Evolutionary conservation across 2,113 vertebrate genomes (phyloP), one percentile per base, ranked within the genome.

Genomic region (Trogon melanurus): DNA sequence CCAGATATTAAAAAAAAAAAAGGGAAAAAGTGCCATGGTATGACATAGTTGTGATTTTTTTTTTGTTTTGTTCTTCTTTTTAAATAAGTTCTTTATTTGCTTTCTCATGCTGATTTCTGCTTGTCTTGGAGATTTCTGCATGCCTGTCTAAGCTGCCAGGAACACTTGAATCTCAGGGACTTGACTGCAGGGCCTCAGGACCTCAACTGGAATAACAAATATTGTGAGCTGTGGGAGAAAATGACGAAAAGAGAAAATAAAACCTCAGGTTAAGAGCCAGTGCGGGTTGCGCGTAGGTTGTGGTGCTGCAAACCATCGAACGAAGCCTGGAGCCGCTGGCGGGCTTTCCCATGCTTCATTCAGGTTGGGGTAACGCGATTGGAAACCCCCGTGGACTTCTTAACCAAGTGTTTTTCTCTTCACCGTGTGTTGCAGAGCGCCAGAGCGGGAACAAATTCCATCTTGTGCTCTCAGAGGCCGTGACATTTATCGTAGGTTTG

Each of bases 351-450:
- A 0, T 85, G 62, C 57, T 60, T 75, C 1, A 0, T 45, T 72
- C 1, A 1, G 22, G 17, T 56, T 74, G 51, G 18, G 17, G 14
- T 65, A 38, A 48, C 5, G 0, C 16, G 38, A 10, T 2, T 72
- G 45, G 53, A 45, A 75, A 82, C 25, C 11, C 13, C 51, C 65
- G 41, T 13, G 11, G n/a, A 41, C 65, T 38, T 82, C 11, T 62
- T 45, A 74, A 67, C 27, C 13, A 29, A 54, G 26, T 79, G 4
- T 48, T 88, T 93, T 87, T 66, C 41, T 79, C 16, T 66, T 85
- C 48, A 27, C 23, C 0, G 0, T 47, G 41, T 54, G 47, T 74
- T 10, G 25, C 64, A 70, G 75, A 76, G 67, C 36, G 16, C 64
- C 51, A 36, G 32, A 73, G 44, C 64, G 57, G 79, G 30, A 70